These are phyloP conservation scores for Ochotona princeps DNA, from an alignment of 2,113 vertebrate genomes.

Conservation along the genomic window DNA sequence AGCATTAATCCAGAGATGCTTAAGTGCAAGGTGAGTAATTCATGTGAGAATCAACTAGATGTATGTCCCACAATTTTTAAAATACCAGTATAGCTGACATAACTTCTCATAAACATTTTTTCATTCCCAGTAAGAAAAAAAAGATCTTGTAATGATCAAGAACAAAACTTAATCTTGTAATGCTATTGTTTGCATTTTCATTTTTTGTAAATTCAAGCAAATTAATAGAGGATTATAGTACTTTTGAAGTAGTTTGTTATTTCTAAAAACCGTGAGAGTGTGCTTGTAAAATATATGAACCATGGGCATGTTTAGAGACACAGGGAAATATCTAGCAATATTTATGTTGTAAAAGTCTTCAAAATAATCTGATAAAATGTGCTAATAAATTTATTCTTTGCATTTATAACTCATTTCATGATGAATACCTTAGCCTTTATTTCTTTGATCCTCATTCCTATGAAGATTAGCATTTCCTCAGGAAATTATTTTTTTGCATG, in stretches of 20 bases:
- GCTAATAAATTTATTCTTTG: conserved; percentile 1
- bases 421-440: background rate
- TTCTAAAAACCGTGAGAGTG: conserved; percentile 53
- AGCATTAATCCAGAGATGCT: background rate
- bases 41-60: background rate
- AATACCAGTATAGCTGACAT: background rate
- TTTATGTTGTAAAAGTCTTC: conserved; percentile 47
- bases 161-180: conserved; percentile 32
- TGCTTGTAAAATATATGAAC: conserved; percentile 43
- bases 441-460: conserved; percentile 22
- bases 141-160: conserved; percentile 8
- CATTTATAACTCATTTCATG: conserved; percentile 34
- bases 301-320: background rate
- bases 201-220: conserved; percentile 46
- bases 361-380: conserved; percentile 42
- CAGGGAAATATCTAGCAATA: conserved; percentile 39
- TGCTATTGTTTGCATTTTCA: conserved; percentile 8
- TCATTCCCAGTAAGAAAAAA: conserved; percentile 29
- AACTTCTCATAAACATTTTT: background rate
- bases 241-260: conserved; percentile 14
- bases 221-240: background rate
- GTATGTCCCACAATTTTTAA: background rate
- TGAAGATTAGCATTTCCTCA: background rate
- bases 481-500: conserved; percentile 42
- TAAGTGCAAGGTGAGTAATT: background rate